These are phyloP conservation scores for Crotophaga sulcirostris DNA, from an alignment of 2,113 vertebrate species.

Conservation along the genomic window DNA sequence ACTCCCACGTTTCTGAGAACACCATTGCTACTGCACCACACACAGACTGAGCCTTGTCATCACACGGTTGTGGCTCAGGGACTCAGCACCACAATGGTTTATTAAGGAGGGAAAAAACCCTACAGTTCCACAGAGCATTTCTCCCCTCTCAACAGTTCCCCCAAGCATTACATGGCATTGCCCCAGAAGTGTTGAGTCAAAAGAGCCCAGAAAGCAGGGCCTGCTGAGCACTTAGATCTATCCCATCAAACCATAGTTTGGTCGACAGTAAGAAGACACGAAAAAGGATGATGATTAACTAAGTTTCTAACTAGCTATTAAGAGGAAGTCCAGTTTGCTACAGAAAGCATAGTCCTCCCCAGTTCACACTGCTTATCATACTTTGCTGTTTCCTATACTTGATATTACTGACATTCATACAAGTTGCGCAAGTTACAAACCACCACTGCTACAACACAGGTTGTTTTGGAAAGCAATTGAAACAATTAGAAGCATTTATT, in stretches of 20 bases:
- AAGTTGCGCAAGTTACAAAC: background rate
- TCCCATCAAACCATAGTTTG: background rate
- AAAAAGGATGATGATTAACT: background rate
- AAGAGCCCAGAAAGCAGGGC: background rate
- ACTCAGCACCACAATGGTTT: background rate
- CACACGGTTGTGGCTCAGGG: background rate
- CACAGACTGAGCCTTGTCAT: background rate
- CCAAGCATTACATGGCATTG: accelerated
- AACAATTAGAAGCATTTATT: constrained; percentile 34
- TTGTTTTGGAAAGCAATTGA: background rate
- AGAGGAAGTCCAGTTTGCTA: background rate
- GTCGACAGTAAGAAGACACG: background rate
- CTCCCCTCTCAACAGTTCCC: background rate
- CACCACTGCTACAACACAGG: background rate
- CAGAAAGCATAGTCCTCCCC: background rate
- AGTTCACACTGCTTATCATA: background rate
- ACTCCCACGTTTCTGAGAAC: background rate
- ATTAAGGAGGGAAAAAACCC: background rate
- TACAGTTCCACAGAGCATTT: background rate
- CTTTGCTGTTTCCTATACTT: background rate
- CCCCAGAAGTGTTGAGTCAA: background rate
- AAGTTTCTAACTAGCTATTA: background rate
- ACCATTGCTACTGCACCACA: background rate
- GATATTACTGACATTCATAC: background rate
- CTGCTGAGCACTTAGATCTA: background rate